A percentile compares a stretch with the other conserved stretches of the same genome.
phyloP scores from a whole-genome alignment of 64 coral and sea anemone genomes.

The Exaiptasia diaphana region DNA sequence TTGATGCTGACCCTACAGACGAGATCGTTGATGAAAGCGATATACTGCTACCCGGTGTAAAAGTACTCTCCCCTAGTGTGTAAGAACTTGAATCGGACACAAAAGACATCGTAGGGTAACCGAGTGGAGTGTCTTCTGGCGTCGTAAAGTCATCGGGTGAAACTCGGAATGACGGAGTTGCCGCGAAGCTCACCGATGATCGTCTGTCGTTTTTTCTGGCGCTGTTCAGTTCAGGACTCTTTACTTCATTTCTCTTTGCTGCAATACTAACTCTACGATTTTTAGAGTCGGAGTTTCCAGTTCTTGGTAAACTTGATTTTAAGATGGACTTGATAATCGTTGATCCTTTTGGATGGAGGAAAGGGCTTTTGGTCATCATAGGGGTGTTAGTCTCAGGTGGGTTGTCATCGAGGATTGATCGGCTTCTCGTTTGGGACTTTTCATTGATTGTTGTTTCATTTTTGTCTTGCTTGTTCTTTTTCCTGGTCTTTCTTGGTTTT shows the following conservation, averaged over 20 bases:
- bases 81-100: conserved; percentile 8
- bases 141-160: conserved; percentile 11
- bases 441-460: no score
- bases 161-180: conserved; percentile 15
- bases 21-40: not conserved
- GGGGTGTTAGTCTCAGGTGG: not conserved
- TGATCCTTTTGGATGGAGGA: not conserved
- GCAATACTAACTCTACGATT: conserved; percentile 46
- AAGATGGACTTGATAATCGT: conserved; percentile 70
- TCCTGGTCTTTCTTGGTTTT: no score
- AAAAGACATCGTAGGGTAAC: conserved; percentile 33
- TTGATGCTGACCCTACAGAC: not conserved
- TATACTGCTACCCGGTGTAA: conserved; percentile 1
- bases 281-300: conserved; percentile 11
- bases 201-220: conserved; percentile 6
- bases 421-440: no score
- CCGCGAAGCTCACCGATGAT: conserved; percentile 73
- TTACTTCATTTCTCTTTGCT: not conserved
- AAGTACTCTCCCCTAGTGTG: conserved; percentile 27
- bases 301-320: conserved; percentile 43
- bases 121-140: not conserved
- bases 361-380: not conserved
- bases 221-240: not conserved
- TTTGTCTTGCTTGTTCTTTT: no score
- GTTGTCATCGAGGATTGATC: no score